phyloP scores from a whole-genome alignment of 35 echinoderm and acorn worm genomes.

The Ophiothrix spiculata region DNA sequence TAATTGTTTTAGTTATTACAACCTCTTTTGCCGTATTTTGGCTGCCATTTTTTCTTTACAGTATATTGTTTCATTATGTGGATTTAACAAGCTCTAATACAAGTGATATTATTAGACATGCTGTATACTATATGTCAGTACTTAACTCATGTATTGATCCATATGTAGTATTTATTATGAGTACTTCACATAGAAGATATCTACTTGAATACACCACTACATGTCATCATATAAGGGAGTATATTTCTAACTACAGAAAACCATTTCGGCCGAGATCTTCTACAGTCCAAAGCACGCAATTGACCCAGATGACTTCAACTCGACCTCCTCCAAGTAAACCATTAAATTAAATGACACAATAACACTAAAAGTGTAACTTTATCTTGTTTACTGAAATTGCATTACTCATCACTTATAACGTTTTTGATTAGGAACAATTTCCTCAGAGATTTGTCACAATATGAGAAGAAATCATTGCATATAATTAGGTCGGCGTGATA shows the following conservation, averaged over 20 bases:
- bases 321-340: too few species aligned
- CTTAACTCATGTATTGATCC: neutral
- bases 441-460: too few species aligned
- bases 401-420: too few species aligned
- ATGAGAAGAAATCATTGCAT: too few species aligned
- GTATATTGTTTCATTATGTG: neutral
- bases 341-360: too few species aligned
- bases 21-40: neutral
- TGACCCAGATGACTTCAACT: slow-evolving; percentile 6
- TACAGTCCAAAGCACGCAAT: neutral
- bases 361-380: too few species aligned
- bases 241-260: neutral
- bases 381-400: too few species aligned
- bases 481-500: too few species aligned
- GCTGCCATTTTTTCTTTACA: neutral
- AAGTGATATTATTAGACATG: neutral
- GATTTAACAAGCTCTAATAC: neutral
- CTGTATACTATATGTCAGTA: neutral
- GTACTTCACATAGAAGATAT: neutral
- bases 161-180: neutral
- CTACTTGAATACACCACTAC: neutral
- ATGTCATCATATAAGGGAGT: neutral
- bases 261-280: too few species aligned
- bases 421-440: too few species aligned
- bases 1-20: neutral